phyloP scores from a whole-genome alignment of 35 echinoderm and acorn worm genomes.

The Holothuria glaberrima region DNA sequence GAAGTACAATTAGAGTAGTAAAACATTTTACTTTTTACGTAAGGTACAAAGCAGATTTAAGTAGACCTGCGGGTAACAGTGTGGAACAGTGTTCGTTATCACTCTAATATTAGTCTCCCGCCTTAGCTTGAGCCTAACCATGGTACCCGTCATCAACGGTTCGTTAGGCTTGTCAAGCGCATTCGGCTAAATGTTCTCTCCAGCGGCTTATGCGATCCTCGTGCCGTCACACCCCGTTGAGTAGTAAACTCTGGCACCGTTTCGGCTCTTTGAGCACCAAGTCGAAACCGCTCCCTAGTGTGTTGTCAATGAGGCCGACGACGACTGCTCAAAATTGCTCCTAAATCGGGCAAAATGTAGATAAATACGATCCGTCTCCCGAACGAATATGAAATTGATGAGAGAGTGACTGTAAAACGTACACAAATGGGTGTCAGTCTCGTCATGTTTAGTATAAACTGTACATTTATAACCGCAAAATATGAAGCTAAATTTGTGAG shows the following conservation, averaged over 20 bases:
- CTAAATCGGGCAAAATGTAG: constrained; percentile 17
- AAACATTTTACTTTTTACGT: no score
- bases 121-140: constrained; percentile 37
- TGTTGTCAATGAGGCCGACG: constrained; percentile 42
- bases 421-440: constrained; percentile 38
- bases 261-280: constrained; percentile 52
- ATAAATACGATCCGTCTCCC: constrained; percentile 32
- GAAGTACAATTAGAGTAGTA: no score
- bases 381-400: constrained; percentile 50
- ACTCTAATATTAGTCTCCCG: neutral
- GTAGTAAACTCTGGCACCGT: constrained; percentile 49
- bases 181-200: constrained; percentile 31
- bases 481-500: constrained; percentile 32
- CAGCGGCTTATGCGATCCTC: constrained; percentile 33
- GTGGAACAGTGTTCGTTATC: no score
- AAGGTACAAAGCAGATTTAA: no score
- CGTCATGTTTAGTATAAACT: constrained; percentile 44
- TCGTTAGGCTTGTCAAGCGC: constrained; percentile 49
- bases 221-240: constrained; percentile 46
- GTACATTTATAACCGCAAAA: constrained; percentile 39
- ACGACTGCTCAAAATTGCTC: constrained; percentile 41
- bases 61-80: no score
- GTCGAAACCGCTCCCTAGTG: constrained; percentile 36
- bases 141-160: constrained; percentile 47
- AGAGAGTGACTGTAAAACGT: constrained; percentile 28